These are phyloP conservation scores for Brachyalestes nurse DNA, from an alignment of 2,797 vertebrate species.

Conservation along the genomic window DNA sequence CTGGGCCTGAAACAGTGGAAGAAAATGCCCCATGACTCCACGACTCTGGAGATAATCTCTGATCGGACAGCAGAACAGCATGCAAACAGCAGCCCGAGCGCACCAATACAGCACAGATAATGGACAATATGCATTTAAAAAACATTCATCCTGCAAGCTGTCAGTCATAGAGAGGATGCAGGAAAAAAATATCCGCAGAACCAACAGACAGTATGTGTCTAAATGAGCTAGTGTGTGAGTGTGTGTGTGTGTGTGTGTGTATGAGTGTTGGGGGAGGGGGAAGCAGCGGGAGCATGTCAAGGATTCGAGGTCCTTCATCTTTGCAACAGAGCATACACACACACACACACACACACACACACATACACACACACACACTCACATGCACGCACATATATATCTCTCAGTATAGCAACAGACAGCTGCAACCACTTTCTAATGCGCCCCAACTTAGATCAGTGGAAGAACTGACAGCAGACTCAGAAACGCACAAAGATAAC, in stretches of 20 bases:
- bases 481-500: slow-evolving; percentile 98
- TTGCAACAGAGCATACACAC: slow-evolving; percentile 91
- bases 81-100: slow-evolving; percentile 53
- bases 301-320: slow-evolving; percentile 99
- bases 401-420: slow-evolving; percentile 98
- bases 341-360: background rate
- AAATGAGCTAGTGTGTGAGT: slow-evolving; percentile 92
- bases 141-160: slow-evolving; percentile 92
- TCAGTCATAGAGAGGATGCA: slow-evolving; percentile 86
- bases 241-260: slow-evolving; percentile 66
- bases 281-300: slow-evolving; percentile 89
- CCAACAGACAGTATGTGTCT: slow-evolving; percentile 95
- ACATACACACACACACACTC: too few species aligned
- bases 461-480: slow-evolving; percentile 95
- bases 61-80: slow-evolving; percentile 56
- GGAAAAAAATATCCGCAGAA: slow-evolving; percentile 84
- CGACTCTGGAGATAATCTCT: slow-evolving; percentile 31
- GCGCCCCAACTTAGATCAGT: slow-evolving; percentile 99
- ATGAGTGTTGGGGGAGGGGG: slow-evolving; percentile 74
- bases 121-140: slow-evolving; percentile 74
- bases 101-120: slow-evolving; percentile 67
- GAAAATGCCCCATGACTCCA: slow-evolving; percentile 17
- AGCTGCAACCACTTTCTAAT: slow-evolving; percentile 99
- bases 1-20: slow-evolving; percentile 10
- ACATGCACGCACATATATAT: slow-evolving; percentile 75